Conservation (phyloP, 2,113 vertebrate species). For the Pica pica region DNA sequence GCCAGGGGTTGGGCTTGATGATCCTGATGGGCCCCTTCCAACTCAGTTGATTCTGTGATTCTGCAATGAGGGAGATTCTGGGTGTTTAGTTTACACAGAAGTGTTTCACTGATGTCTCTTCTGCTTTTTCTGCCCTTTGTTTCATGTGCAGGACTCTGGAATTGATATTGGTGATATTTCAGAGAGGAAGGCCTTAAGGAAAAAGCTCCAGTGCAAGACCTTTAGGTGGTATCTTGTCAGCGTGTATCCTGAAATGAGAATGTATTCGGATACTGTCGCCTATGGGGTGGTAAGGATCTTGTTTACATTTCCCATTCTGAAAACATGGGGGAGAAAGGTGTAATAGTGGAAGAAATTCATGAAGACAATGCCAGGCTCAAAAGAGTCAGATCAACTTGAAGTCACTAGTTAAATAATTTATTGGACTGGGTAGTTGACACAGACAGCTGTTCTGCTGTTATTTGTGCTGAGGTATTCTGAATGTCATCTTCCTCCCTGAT, state of each 20-base stretch:
- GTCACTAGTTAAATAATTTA: neutral
- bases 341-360: neutral
- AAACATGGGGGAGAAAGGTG: neutral
- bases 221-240: slow-evolving; percentile 98
- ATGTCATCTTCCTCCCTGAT: neutral
- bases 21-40: neutral
- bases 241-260: slow-evolving; percentile 97
- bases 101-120: neutral
- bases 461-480: neutral
- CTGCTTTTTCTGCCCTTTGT: neutral
- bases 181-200: slow-evolving; percentile 90
- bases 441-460: neutral
- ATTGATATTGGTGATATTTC: slow-evolving; percentile 96
- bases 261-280: slow-evolving; percentile 91
- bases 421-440: neutral
- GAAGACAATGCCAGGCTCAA: neutral
- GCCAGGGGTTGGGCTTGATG: neutral
- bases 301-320: neutral
- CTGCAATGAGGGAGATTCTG: neutral
- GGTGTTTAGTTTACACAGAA: neutral
- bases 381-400: neutral
- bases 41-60: neutral
- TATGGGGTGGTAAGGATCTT: slow-evolving; percentile 88
- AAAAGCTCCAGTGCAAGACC: slow-evolving; percentile 94
- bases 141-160: slow-evolving; percentile 83